Evolutionary conservation across 2,888 invertebrate species (phyloP).

Genomic region (Cerceris rybyensis): DNA sequence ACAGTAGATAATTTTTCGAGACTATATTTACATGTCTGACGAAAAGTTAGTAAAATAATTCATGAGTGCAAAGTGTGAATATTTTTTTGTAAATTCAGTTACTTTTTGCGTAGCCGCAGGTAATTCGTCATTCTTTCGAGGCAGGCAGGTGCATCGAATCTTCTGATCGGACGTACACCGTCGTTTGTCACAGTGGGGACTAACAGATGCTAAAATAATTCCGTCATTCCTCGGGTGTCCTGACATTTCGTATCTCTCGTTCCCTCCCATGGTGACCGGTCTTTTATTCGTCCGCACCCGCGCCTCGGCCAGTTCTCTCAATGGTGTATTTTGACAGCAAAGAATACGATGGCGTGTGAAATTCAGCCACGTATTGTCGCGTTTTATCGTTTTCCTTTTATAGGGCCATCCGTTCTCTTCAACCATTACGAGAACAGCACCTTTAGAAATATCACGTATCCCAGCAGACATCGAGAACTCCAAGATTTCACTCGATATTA

Average conservation of each 20-base stretch:
- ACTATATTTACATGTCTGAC: too few species aligned
- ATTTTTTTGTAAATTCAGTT: too few species aligned
- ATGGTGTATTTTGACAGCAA: conserved; percentile 78
- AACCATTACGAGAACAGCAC: not conserved
- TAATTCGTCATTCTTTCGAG: not conserved
- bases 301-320: conserved; percentile 58
- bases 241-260: not conserved
- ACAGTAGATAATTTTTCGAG: too few species aligned
- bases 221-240: conserved; percentile 12
- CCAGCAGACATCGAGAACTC: conserved; percentile 7
- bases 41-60: too few species aligned
- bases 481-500: not conserved
- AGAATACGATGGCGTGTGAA: conserved; percentile 76
- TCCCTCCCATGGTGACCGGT: conserved; percentile 30
- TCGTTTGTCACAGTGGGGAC: not conserved
- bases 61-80: too few species aligned
- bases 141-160: not conserved
- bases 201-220: conserved; percentile 1
- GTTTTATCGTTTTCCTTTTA: conserved; percentile 28
- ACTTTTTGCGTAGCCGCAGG: too few species aligned
- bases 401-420: conserved; percentile 6
- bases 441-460: conserved; percentile 42
- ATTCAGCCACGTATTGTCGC: conserved; percentile 67
- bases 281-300: conserved; percentile 34
- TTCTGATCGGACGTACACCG: not conserved